A percentile compares a stretch with the other conserved stretches of the same genome.
These are phyloP conservation scores for Phasia obesa DNA, from an alignment of 2,888 invertebrate species.

Conservation along the genomic window DNA sequence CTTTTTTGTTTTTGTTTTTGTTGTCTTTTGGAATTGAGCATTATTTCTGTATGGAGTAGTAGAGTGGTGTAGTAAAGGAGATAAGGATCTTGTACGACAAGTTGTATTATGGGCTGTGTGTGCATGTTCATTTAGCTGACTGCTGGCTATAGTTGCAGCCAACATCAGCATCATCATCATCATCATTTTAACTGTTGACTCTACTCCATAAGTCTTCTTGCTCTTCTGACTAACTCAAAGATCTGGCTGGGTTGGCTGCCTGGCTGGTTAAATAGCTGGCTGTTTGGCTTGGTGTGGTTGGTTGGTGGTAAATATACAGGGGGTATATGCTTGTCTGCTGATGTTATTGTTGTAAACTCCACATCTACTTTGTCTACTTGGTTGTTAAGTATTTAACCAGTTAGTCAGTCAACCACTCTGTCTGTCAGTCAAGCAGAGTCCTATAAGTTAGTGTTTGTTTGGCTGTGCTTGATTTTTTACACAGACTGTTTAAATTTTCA, in stretches of 20 bases:
- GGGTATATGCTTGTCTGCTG: constrained; percentile 35
- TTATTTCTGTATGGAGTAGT: constrained; percentile 52
- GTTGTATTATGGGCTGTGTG: constrained; percentile 81
- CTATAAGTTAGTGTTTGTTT: constrained; percentile 13
- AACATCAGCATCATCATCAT: constrained; percentile 45
- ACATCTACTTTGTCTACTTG: constrained; percentile 61
- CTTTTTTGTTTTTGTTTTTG: constrained; percentile 21
- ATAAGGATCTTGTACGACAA: constrained; percentile 83
- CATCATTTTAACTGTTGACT: constrained; percentile 62
- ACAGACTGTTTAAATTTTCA: constrained; percentile 71
- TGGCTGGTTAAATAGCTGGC: constrained; percentile 31
- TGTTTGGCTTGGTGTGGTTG: constrained; percentile 30
- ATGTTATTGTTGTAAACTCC: constrained; percentile 54
- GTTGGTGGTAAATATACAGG: constrained; percentile 53
- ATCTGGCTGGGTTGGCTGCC: constrained; percentile 14
- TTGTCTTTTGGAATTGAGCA: constrained; percentile 41
- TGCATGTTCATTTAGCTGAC: constrained; percentile 74
- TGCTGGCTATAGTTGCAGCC: constrained; percentile 51
- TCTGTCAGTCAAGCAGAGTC: constrained; percentile 34
- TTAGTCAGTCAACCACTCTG: constrained; percentile 50
- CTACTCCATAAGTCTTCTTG: constrained; percentile 53
- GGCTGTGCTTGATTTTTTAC: constrained; percentile 26
- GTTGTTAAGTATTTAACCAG: constrained; percentile 65
- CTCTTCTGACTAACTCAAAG: constrained; percentile 28
- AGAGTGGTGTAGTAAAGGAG: constrained; percentile 70